phyloP scores from a whole-genome alignment of 2,113 vertebrate species.

The Poecilia latipinna region DNA sequence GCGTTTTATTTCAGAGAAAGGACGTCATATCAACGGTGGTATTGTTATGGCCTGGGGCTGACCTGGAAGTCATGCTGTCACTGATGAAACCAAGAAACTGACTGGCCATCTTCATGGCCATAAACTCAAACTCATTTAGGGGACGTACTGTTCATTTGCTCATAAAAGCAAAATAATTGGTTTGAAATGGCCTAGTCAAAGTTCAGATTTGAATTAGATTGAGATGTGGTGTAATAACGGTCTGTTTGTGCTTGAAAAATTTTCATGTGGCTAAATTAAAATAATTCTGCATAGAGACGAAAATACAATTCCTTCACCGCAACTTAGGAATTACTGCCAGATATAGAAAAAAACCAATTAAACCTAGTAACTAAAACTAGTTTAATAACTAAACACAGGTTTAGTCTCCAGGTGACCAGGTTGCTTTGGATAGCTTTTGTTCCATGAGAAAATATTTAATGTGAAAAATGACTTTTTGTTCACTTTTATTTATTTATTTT shows the following conservation, averaged over 20 bases:
- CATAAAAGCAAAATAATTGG: too few species aligned
- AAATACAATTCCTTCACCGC: too few species aligned
- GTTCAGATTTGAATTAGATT: neutral
- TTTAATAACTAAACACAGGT: neutral
- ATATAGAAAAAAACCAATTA: too few species aligned
- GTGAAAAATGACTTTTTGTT: too few species aligned
- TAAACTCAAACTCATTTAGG: too few species aligned
- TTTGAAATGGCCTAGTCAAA: too few species aligned
- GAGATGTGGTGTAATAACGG: neutral
- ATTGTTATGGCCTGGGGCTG: too few species aligned
- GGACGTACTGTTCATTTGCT: neutral
- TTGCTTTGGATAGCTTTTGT: neutral
- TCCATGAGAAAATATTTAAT: neutral
- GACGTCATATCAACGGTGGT: neutral
- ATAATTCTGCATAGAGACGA: neutral
- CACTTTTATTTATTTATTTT: neutral
- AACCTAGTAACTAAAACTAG: too few species aligned
- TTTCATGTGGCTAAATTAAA: neutral
- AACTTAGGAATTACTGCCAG: neutral
- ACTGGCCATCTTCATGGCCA: too few species aligned
- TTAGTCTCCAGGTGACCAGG: neutral
- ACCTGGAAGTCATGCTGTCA: too few species aligned
- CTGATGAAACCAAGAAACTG: too few species aligned
- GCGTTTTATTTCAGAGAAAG: neutral
- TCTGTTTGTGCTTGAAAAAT: neutral